Evolutionary conservation across 2,888 invertebrate species (phyloP).

Genomic region (Hyposoter didymator): DNA sequence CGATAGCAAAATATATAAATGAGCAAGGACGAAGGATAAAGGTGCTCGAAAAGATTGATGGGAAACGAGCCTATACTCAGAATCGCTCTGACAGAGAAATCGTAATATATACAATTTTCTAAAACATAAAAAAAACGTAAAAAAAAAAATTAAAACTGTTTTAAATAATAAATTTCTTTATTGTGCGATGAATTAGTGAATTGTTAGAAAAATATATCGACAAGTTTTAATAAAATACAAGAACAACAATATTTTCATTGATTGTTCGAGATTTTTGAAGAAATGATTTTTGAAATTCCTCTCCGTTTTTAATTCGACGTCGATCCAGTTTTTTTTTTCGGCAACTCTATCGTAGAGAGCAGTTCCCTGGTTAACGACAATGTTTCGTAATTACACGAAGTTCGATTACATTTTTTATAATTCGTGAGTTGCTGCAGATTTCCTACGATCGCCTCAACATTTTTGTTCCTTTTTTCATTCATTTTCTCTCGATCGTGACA

Average conservation of each 20-base stretch:
- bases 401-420: not conserved
- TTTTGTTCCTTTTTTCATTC: not conserved
- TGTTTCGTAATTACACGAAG: not conserved
- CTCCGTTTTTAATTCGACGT: not conserved
- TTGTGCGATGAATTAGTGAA: slow-evolving; percentile 61
- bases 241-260: not conserved
- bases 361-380: not conserved
- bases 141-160: slow-evolving; percentile 22
- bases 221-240: slow-evolving; percentile 6
- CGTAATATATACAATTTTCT: slow-evolving; percentile 55
- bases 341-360: not conserved
- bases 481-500: not conserved
- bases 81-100: slow-evolving; percentile 21
- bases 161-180: slow-evolving; percentile 63
- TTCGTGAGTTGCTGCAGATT: not conserved
- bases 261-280: not conserved
- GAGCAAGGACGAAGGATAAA: slow-evolving; percentile 36
- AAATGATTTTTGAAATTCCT: not conserved
- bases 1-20: slow-evolving; percentile 53
- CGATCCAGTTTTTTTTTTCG: not conserved
- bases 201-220: slow-evolving; percentile 54
- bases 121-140: slow-evolving; percentile 26
- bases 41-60: not conserved
- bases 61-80: slow-evolving; percentile 13
- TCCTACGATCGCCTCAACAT: not conserved